Base-by-base conservation (phyloP, 2,888 invertebrate species). In the Agrypnus murinus region DNA sequence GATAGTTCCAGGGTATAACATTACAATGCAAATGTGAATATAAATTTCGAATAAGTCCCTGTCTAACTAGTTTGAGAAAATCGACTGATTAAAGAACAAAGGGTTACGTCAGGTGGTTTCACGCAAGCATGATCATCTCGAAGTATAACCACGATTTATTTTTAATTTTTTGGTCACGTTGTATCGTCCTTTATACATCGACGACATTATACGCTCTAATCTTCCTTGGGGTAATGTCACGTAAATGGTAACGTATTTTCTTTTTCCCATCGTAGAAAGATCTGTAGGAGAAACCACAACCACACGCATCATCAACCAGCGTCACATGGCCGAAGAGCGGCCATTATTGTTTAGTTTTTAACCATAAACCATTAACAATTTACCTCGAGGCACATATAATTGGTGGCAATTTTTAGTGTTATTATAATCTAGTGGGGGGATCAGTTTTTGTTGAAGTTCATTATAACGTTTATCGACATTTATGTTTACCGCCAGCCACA, bases 391-490 rank as follows among this genome's bases (percentile, higher is more conserved):
- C 60, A 60, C 19, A 40, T 55, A 46, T 73, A 73, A 73, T 73
- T 71, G 70, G 62, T 65, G 60, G 73, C 73, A 71, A 71, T 71
- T 73, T 74, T 66, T 65, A 17, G 48, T 38, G 45, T 43, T 25
- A 43, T 45, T 38, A 58, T 53, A 15, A 63, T 69, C 46, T 48
- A 68, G 59, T 36, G 63, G 34, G 66, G 25, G 68, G 58, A 62
- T 55, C 7, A 46, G 67, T 72, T 72, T 71, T 72, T 68, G 55
- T 64, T 46, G 15, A 38, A 53, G 53, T 64, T 64, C 32, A 71
- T 65, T 71, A 71, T 36, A 59, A 57, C 68, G 62, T 71, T 73
- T 73, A 73, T 73, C 68, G 65, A 69, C 65, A 53, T 65, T 73
- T 73, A 73, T 5, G 3, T n/a, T n/a, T n/a, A n/a, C 71, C 67